Evolutionary conservation across 2,888 invertebrate species (phyloP).

Genomic region (Resseliella maxima): DNA sequence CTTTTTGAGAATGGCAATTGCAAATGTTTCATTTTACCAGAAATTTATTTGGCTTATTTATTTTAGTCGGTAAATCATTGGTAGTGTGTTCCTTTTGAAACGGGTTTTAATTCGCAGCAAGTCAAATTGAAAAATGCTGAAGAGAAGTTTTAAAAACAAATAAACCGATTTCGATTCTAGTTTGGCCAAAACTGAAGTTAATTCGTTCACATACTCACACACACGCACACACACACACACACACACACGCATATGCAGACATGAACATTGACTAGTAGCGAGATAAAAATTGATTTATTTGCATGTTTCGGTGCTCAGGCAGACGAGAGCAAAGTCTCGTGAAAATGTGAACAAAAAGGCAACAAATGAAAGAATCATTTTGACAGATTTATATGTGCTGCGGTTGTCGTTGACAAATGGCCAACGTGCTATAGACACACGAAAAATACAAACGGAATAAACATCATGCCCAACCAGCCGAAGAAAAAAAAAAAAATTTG

Average conservation of each 20-base stretch:
- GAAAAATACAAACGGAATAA: neutral
- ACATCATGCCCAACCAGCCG: too few relatives aligned
- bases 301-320: neutral
- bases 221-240: neutral
- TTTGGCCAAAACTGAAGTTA: neutral
- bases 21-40: neutral
- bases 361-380: too few relatives aligned
- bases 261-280: too few relatives aligned
- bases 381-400: constrained; percentile 16
- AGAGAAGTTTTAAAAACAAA: too few relatives aligned
- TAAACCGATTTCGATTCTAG: neutral
- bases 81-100: neutral
- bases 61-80: constrained; percentile 1
- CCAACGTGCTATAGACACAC: neutral
- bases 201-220: neutral
- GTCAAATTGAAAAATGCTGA: too few relatives aligned
- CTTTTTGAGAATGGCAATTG: neutral
- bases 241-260: neutral
- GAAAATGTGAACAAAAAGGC: constrained; percentile 14
- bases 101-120: neutral
- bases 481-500: too few relatives aligned
- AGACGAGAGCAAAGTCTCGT: neutral
- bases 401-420: constrained; percentile 11
- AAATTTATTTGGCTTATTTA: constrained; percentile 21
- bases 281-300: constrained; percentile 11